phyloP scores from a whole-genome alignment of 2,888 invertebrate species.

The Amiota minor region DNA sequence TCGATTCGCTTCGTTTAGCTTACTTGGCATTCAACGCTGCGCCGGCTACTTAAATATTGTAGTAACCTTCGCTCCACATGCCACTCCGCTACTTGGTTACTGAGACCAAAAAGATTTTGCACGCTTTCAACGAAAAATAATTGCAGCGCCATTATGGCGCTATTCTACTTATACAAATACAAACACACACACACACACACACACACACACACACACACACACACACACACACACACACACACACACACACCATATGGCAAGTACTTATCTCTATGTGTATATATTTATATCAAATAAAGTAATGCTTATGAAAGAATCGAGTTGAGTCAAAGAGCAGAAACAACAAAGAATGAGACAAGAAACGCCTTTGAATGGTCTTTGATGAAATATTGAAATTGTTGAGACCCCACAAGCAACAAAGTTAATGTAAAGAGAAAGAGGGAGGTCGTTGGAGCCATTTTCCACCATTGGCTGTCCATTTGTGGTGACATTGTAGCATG shows the following conservation, averaged over 20 bases:
- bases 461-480: neutral
- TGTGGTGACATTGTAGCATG: constrained; percentile 47
- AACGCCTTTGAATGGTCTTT: constrained; percentile 60
- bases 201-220: neutral
- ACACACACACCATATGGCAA: neutral
- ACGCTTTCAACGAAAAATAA: constrained; percentile 52
- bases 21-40: constrained; percentile 63
- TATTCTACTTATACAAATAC: constrained; percentile 56
- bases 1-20: constrained; percentile 15
- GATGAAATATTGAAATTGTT: constrained; percentile 65
- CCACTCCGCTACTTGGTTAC: neutral
- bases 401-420: neutral
- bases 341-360: neutral
- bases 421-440: neutral
- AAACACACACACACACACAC: neutral
- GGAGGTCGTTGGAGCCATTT: neutral
- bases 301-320: constrained; percentile 10
- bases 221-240: neutral
- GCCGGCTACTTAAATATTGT: neutral
- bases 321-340: neutral
- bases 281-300: neutral
- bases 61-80: constrained; percentile 9
- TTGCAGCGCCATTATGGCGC: constrained; percentile 65
- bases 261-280: neutral
- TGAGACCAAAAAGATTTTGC: neutral